phyloP scores from a whole-genome alignment of 1,140 invertebrate species.

The Coenobita brevimanus region DNA sequence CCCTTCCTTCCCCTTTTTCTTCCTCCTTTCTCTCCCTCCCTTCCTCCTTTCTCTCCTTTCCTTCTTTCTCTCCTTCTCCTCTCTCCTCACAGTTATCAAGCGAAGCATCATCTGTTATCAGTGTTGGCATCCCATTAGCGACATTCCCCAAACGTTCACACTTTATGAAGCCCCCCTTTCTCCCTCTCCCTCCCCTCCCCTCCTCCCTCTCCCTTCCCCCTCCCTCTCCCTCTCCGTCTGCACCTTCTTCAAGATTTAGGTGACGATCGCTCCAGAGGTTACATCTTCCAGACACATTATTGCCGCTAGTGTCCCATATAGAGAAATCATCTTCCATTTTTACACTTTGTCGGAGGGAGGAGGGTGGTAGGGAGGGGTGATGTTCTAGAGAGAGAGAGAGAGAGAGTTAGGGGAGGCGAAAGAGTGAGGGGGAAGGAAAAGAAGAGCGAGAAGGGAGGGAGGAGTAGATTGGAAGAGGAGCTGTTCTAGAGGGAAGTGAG shows the following conservation, averaged over 20 bases:
- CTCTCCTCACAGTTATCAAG: constrained; percentile 34
- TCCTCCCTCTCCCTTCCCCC: not conserved
- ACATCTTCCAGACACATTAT: constrained; percentile 39
- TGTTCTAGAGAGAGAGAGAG: too few species aligned
- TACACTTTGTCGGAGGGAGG: not conserved
- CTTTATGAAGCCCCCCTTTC: constrained; percentile 26
- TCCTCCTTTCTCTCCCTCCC: not conserved
- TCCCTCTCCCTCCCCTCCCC: not conserved
- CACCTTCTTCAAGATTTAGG: constrained; percentile 7
- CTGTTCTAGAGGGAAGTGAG: too few species aligned
- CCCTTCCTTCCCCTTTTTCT: not conserved
- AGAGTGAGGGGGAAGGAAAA: too few species aligned
- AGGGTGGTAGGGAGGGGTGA: not conserved
- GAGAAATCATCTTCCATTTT: constrained; percentile 31
- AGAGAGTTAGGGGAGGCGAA: too few species aligned
- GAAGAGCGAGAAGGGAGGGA: too few species aligned
- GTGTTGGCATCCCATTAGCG: constrained; percentile 45
- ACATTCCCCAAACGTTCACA: constrained; percentile 35
- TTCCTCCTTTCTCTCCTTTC: not conserved
- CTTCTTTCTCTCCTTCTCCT: not conserved
- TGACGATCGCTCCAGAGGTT: constrained; percentile 22
- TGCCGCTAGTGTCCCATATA: constrained; percentile 24
- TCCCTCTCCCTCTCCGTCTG: not conserved
- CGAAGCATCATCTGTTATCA: constrained; percentile 57
- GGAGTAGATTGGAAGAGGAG: too few species aligned